Evolutionary conservation across 2,888 invertebrate species (phyloP).

Genomic region (Diaphora mendica): DNA sequence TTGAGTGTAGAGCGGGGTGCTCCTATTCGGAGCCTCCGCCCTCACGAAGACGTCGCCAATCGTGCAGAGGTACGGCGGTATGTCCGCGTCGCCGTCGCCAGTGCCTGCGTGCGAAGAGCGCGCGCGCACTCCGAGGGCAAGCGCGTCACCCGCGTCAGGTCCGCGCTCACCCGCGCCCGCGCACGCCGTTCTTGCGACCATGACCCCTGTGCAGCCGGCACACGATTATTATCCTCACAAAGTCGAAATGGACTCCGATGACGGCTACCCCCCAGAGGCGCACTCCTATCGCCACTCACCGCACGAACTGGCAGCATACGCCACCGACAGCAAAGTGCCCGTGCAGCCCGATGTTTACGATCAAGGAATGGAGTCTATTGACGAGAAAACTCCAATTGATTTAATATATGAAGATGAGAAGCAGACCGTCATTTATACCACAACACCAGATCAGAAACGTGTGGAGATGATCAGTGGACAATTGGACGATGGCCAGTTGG

Average conservation of each 20-base stretch:
- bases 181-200: slow-evolving; percentile 92
- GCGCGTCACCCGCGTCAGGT: slow-evolving; percentile 82
- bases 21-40: slow-evolving; percentile 76
- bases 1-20: slow-evolving; percentile 78
- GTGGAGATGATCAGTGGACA: slow-evolving; percentile 92
- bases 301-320: slow-evolving; percentile 81
- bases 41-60: slow-evolving; percentile 70
- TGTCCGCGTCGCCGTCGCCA: slow-evolving; percentile 82
- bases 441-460: slow-evolving; percentile 92
- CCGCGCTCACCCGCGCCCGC: slow-evolving; percentile 89
- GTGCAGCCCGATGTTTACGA: slow-evolving; percentile 84
- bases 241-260: slow-evolving; percentile 88
- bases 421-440: slow-evolving; percentile 94
- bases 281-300: slow-evolving; percentile 87
- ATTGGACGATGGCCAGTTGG: slow-evolving; percentile 85
- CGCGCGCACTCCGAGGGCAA: slow-evolving; percentile 77
- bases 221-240: slow-evolving; percentile 88
- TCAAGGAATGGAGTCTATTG: slow-evolving; percentile 83
- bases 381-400: slow-evolving; percentile 92
- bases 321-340: slow-evolving; percentile 87
- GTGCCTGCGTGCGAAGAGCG: slow-evolving; percentile 71
- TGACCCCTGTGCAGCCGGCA: slow-evolving; percentile 94
- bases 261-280: slow-evolving; percentile 88
- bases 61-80: slow-evolving; percentile 71
- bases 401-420: slow-evolving; percentile 94